Percentiles rank a stretch among this genome's conserved stretches.
These are phyloP conservation scores for Melanostoma mellinum DNA, from an alignment of 2,888 invertebrate genomes.

Conservation along the genomic window DNA sequence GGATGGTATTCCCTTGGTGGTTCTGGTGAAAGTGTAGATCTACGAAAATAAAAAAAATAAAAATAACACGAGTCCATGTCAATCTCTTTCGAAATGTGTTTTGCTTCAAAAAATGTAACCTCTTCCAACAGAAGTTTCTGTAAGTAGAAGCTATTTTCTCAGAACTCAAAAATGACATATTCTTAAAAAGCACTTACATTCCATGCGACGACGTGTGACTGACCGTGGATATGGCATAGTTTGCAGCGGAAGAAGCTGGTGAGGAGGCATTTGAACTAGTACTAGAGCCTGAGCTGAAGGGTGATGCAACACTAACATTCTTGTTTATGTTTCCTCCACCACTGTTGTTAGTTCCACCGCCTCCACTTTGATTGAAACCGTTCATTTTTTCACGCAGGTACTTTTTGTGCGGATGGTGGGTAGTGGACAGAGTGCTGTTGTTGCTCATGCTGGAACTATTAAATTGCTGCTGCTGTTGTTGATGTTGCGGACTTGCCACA, in stretches of 20 bases:
- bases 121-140: too few species aligned
- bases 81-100: too few species aligned
- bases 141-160: too few species aligned
- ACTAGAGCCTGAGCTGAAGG: constrained; percentile 50
- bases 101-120: too few species aligned
- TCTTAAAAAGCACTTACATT: constrained; percentile 43
- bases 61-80: too few species aligned
- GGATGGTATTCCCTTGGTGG: constrained; percentile 61
- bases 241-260: constrained; percentile 54
- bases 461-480: constrained; percentile 75
- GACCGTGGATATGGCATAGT: constrained; percentile 40
- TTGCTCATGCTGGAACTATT: constrained; percentile 65
- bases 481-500: constrained; percentile 71
- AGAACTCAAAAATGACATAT: not conserved
- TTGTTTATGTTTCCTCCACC: constrained; percentile 55
- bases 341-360: constrained; percentile 67
- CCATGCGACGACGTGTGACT: constrained; percentile 46
- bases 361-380: constrained; percentile 78
- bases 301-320: constrained; percentile 28
- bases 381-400: constrained; percentile 82
- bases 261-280: constrained; percentile 59
- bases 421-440: constrained; percentile 65
- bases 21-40: constrained; percentile 55
- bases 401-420: constrained; percentile 82
- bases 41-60: constrained; percentile 6